These are phyloP conservation scores for Pyrocephalus nanus DNA, from an alignment of 2,797 vertebrate species.

Conservation along the genomic window DNA sequence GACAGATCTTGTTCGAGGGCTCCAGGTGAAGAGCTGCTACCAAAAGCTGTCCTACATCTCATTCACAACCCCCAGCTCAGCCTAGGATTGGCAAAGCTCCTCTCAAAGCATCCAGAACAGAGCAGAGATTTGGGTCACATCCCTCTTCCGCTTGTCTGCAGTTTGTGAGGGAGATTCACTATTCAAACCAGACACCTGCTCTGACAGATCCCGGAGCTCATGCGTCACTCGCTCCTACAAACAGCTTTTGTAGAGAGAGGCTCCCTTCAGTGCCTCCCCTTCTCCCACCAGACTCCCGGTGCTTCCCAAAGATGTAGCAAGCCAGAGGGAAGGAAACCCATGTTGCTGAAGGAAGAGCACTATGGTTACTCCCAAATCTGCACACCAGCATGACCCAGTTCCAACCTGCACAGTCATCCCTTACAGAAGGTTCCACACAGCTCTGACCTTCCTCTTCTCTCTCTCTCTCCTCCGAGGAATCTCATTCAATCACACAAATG, in stretches of 20 bases:
- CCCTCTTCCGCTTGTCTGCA: not conserved
- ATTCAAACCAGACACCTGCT: slow-evolving; percentile 29
- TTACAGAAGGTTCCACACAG: not conserved
- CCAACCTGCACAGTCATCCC: not conserved
- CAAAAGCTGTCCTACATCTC: not conserved
- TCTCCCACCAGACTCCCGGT: not conserved
- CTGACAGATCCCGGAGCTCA: not conserved
- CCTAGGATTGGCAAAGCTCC: not conserved
- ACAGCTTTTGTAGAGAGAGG: not conserved
- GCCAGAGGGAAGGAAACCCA: not conserved
- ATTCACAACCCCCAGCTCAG: not conserved
- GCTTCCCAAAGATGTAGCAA: not conserved
- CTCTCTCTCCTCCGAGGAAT: not conserved
- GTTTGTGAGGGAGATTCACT: slow-evolving; percentile 17
- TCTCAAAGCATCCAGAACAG: not conserved
- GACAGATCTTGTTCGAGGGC: not conserved
- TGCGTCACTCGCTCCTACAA: slow-evolving; percentile 2
- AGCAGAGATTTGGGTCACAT: slow-evolving; percentile 28
- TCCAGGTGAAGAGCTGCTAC: not conserved
- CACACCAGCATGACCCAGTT: fast-evolving
- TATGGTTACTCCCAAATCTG: not conserved
- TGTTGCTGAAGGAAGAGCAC: not conserved
- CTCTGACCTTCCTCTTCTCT: not conserved
- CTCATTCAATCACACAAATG: not conserved
- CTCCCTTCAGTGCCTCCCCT: not conserved